Conservation (phyloP, 2,113 vertebrate genomes). For the Dasyornis broadbenti region DNA sequence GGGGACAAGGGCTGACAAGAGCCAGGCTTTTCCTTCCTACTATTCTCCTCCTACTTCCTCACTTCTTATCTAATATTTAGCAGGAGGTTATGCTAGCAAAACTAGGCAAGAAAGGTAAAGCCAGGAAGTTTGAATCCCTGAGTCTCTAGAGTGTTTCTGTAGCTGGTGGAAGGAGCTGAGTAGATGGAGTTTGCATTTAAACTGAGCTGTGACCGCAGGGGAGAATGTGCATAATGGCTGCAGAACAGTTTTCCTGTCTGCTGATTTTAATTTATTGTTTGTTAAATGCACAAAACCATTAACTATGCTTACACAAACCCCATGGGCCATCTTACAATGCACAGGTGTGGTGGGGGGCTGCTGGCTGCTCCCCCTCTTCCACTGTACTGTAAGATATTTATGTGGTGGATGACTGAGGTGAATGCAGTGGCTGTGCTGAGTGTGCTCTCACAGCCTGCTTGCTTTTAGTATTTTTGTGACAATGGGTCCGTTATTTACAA, state of each 20-base stretch:
- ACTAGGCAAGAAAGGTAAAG: neutral
- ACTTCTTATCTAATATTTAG: neutral
- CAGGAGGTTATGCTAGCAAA: neutral
- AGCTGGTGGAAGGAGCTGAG: neutral
- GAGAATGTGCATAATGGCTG: fast-evolving
- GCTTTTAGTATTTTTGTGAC: neutral
- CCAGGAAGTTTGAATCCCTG: neutral
- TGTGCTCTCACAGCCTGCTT: neutral
- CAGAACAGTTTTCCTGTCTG: neutral
- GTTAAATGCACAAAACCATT: neutral
- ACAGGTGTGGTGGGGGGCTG: neutral
- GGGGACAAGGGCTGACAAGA: fast-evolving
- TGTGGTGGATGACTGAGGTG: neutral
- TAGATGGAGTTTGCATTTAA: neutral
- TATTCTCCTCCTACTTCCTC: neutral
- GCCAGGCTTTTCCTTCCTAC: neutral
- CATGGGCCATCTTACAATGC: neutral
- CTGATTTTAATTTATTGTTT: neutral
- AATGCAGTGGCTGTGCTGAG: neutral
- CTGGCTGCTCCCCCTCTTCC: neutral
- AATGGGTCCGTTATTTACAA: neutral
- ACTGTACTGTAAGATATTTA: neutral
- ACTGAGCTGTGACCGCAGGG: neutral
- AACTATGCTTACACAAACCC: neutral
- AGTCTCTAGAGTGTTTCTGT: neutral